Evolutionary conservation across 2,888 invertebrate species (phyloP).

Genomic region (Horisme vitalbata): DNA sequence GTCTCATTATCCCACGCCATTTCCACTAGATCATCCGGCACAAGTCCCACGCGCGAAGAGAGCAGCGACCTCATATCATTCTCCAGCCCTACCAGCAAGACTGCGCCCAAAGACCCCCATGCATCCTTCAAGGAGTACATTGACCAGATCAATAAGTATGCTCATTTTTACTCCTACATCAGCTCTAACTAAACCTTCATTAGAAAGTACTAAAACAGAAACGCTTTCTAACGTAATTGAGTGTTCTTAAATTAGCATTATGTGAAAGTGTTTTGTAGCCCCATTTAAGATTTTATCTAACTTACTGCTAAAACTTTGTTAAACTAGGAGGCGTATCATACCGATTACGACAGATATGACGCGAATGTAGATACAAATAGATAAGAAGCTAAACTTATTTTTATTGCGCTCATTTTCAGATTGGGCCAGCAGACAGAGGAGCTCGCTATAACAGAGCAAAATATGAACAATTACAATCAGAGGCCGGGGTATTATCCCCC

Average conservation of each 20-base stretch:
- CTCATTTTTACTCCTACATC: slow-evolving; percentile 9
- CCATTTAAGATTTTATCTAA: background rate
- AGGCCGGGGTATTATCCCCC: slow-evolving; percentile 61
- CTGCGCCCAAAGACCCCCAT: slow-evolving; percentile 72
- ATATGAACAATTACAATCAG: slow-evolving; percentile 73
- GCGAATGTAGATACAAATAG: slow-evolving; percentile 26
- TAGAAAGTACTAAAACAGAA: background rate
- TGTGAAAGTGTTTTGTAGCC: background rate
- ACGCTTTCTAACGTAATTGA: too few species aligned
- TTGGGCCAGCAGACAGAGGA: slow-evolving; percentile 73
- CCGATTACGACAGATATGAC: slow-evolving; percentile 16
- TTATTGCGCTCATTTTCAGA: slow-evolving; percentile 47
- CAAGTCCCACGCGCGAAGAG: slow-evolving; percentile 65
- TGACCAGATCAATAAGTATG: slow-evolving; percentile 57
- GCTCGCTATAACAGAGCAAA: slow-evolving; percentile 53
- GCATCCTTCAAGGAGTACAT: slow-evolving; percentile 84
- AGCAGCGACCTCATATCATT: slow-evolving; percentile 88
- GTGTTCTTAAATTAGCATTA: too few species aligned
- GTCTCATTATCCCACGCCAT: slow-evolving; percentile 16
- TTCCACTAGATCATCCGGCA: slow-evolving; percentile 63
- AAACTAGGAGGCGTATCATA: slow-evolving; percentile 11
- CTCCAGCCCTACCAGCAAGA: slow-evolving; percentile 83
- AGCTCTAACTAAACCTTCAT: background rate
- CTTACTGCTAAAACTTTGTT: background rate
- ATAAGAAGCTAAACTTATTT: slow-evolving; percentile 13